A percentile compares a stretch with the other conserved stretches of the same genome.
Conservation (phyloP, 2,888 invertebrate species). For the Trisateles emortualis region DNA sequence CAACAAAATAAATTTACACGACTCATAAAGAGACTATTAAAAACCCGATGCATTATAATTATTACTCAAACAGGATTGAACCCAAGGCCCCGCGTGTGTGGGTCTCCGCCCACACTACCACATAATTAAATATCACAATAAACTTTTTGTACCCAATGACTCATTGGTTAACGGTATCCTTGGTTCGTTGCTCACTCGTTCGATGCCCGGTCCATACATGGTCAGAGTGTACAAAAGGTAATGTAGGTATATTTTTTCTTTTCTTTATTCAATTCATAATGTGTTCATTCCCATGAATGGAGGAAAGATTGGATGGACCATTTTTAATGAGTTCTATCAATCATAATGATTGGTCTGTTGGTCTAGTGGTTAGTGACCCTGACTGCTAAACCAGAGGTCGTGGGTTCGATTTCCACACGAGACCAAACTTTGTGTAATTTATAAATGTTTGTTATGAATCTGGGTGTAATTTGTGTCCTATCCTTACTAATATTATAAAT, state of each 20-base stretch:
- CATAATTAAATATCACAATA: slow-evolving; percentile 14
- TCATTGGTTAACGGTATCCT: slow-evolving; percentile 17
- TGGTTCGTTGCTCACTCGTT: slow-evolving; percentile 9
- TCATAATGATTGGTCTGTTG: no score
- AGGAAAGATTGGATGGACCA: background rate
- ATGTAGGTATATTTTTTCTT: background rate
- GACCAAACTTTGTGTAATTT: no score
- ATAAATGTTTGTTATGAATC: no score
- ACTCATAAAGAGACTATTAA: background rate
- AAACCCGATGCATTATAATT: background rate
- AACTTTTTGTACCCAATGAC: slow-evolving; percentile 15
- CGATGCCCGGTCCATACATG: slow-evolving; percentile 16
- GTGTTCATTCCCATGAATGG: background rate
- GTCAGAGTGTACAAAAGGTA: background rate
- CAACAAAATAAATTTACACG: background rate
- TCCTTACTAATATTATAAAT: no score
- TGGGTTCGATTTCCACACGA: no score
- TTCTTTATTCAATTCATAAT: slow-evolving; percentile 9
- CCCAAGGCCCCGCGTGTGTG: slow-evolving; percentile 2
- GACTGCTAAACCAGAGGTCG: no score
- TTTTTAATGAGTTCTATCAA: no score
- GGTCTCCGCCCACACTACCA: slow-evolving; percentile 4
- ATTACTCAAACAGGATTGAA: slow-evolving; percentile 1
- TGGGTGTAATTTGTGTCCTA: no score
- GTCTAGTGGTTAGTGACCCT: no score